Base-by-base conservation (phyloP, 2,888 invertebrate species). In the Julus scanicus region DNA sequence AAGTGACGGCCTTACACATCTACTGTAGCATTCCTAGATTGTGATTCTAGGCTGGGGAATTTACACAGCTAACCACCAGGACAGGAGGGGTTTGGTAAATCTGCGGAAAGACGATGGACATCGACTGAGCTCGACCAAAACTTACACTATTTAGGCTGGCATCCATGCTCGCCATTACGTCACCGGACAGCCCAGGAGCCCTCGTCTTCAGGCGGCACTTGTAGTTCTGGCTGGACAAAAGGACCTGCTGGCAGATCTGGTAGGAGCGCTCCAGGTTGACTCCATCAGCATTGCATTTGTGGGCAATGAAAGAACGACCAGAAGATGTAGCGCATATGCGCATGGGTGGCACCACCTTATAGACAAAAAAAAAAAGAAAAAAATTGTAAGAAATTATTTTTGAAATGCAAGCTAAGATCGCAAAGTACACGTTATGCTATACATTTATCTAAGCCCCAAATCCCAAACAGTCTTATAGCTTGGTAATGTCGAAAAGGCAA, bases 211-310 rank as follows among this genome's bases (percentile, higher is more conserved):
- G 29, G 29, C 85, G 85, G 29, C 44, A 85, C 20, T 85, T 85
- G 48, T 49, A 49, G 93, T 97, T 97, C 0, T 97, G 97, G 91
- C 97, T 98, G 92, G 97, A 97, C 93, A 97, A 97, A 90, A 98
- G 97, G n/a, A 94, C 94, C 86, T 93, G 94, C 92, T 94, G 93
- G 90, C 93, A 93, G 91, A 98, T 98, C 93, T 98, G 98, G 92
- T 98, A 97, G 92, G 98, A 98, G 88, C 98, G 94, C 92, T 98
- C 98, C 88, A 98, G 93, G 93, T 98, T 98, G 57, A 98, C 97
- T 5, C 89, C 88, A 57, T 88, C 89, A 20, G 87, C 87, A 37
- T 87, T 87, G 44, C 87, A 40, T 40, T 87, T 87, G 71, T 20
- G 49, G 20, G 86, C 49, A 57, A 29, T 9, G 53, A 40, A 86